Conservation (phyloP, 1,140 invertebrate genomes). For the Caenorhabditis inopinata region DNA sequence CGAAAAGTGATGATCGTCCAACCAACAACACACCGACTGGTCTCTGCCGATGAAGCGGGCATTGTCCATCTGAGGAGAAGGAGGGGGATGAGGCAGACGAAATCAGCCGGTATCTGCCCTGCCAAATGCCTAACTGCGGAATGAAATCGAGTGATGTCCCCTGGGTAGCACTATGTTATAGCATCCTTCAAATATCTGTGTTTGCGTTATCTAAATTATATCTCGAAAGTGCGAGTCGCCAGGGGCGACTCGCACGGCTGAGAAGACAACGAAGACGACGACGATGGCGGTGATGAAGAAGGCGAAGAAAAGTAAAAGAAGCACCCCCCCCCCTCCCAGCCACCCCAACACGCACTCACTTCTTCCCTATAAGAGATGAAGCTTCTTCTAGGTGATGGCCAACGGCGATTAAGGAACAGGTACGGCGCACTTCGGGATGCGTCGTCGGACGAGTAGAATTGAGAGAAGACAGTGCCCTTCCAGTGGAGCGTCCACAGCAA, state of each 20-base stretch:
- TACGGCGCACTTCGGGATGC: conserved; percentile 30
- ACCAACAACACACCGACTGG: too few relatives aligned
- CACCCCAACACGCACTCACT: too few relatives aligned
- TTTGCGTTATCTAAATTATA: conserved; percentile 27
- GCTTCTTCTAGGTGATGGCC: conserved; percentile 33
- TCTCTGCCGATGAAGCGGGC: background rate
- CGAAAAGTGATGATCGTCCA: background rate
- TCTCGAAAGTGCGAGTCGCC: conserved; percentile 30
- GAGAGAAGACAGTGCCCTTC: conserved; percentile 17
- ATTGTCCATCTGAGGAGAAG: background rate
- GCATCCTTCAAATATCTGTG: conserved; percentile 25
- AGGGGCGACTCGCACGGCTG: background rate
- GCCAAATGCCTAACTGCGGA: conserved; percentile 13
- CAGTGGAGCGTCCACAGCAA: background rate
- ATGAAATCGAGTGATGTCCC: background rate
- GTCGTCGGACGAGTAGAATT: background rate
- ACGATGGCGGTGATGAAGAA: background rate
- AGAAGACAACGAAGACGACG: background rate
- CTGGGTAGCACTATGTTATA: conserved; percentile 11
- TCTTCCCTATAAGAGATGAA: too few relatives aligned
- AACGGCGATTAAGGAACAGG: conserved; percentile 31
- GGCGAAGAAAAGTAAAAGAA: background rate
- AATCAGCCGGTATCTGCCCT: conserved; percentile 20
- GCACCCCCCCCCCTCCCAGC: too few relatives aligned
- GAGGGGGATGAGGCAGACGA: background rate